These are phyloP conservation scores for Salvelinus fontinalis DNA, from an alignment of 2,113 vertebrate species.

Conservation along the genomic window DNA sequence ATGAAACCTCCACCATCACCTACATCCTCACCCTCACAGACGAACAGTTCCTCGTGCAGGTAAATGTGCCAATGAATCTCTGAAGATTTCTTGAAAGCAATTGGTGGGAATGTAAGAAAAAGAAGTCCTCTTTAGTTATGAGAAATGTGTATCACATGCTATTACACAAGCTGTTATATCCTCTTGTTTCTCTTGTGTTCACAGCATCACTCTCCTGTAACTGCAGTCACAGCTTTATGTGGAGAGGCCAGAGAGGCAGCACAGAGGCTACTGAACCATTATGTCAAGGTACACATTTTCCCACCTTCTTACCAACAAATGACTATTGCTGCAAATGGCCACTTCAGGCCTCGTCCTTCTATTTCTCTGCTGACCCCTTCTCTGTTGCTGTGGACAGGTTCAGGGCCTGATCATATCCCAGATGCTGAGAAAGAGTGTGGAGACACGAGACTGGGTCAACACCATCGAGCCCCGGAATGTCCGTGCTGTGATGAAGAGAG, in stretches of 20 bases:
- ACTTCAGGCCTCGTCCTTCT: not conserved
- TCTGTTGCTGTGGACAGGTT: slow-evolving; percentile 63
- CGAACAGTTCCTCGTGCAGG: slow-evolving; percentile 94
- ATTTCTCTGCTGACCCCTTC: not conserved
- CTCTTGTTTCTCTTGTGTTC: not conserved
- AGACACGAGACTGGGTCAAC: slow-evolving; percentile 95
- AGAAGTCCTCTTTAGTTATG: not conserved
- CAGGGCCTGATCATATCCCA: slow-evolving; percentile 93
- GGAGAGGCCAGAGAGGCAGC: slow-evolving; percentile 87
- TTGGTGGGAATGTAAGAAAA: not conserved
- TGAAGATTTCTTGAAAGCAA: too few species aligned
- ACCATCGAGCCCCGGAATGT: slow-evolving; percentile 95
- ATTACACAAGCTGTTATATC: not conserved
- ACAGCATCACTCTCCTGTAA: slow-evolving; percentile 86
- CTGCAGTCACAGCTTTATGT: slow-evolving; percentile 85
- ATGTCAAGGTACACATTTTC: slow-evolving; percentile 80
- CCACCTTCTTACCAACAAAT: not conserved
- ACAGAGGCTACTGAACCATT: slow-evolving; percentile 92
- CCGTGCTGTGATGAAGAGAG: slow-evolving; percentile 96
- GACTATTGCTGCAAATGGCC: not conserved
- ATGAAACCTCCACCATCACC: slow-evolving; percentile 91
- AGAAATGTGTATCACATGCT: not conserved
- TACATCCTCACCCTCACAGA: slow-evolving; percentile 96
- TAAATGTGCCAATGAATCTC: slow-evolving; percentile 38
- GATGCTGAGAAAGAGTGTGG: slow-evolving; percentile 96